A percentile compares a stretch with the other conserved stretches of the same genome.
These are phyloP conservation scores for Piezodorus guildinii DNA, from an alignment of 1,140 invertebrate genomes.

Conservation along the genomic window DNA sequence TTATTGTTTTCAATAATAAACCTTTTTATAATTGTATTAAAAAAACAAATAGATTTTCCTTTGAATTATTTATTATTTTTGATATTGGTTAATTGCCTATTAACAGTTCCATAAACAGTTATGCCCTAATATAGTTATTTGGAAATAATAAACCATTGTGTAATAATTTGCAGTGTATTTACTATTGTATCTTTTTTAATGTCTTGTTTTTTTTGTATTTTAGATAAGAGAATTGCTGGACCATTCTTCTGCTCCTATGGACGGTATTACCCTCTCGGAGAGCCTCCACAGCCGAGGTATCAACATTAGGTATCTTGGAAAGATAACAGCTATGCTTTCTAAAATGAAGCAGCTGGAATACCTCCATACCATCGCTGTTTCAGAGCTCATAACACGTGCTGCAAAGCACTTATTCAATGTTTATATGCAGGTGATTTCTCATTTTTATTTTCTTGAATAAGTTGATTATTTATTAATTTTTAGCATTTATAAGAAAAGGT, in stretches of 20 bases:
- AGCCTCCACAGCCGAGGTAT: constrained; percentile 88
- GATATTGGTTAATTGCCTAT: no score
- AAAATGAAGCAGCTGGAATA: constrained; percentile 75
- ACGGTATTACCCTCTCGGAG: constrained; percentile 87
- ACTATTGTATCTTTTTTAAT: background rate
- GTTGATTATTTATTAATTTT: background rate
- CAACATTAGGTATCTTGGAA: constrained; percentile 91
- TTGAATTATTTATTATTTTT: no score
- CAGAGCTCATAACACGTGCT: constrained; percentile 73
- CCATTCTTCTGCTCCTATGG: constrained; percentile 85
- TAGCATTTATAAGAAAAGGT: background rate
- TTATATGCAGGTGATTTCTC: constrained; percentile 63
- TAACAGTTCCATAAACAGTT: no score
- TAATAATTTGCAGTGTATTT: background rate
- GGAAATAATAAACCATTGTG: no score
- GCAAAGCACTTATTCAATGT: constrained; percentile 88
- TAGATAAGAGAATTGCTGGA: constrained; percentile 85
- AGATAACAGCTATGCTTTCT: constrained; percentile 63
- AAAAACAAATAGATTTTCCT: no score
- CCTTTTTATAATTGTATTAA: no score
- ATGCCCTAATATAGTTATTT: no score
- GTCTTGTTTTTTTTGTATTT: constrained; percentile 28
- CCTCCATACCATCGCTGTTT: constrained; percentile 73
- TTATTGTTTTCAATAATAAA: no score
- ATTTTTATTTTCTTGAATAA: background rate